Conservation (phyloP, 2,797 vertebrate species). For the Gambelia wislizenii region DNA sequence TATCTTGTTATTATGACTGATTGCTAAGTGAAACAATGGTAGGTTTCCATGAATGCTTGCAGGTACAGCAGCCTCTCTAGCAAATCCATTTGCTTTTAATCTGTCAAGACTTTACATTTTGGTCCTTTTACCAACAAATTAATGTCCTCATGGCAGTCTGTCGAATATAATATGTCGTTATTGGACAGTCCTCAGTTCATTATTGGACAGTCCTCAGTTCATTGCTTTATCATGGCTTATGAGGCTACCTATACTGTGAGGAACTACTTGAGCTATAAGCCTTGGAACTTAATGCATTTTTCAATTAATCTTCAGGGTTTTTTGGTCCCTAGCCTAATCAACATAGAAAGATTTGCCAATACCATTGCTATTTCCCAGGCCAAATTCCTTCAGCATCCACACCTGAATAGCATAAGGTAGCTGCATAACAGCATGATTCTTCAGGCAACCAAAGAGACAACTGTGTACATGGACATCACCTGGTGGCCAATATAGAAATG, state of each 20-base stretch:
- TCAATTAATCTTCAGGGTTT: background rate
- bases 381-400: background rate
- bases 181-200: background rate
- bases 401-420: background rate
- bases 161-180: background rate
- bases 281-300: background rate
- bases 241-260: background rate
- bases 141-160: background rate
- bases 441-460: background rate
- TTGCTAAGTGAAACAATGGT: background rate
- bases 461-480: too few species aligned
- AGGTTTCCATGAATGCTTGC: background rate
- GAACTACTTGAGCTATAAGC: background rate
- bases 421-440: background rate
- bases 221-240: background rate
- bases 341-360: background rate
- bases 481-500: too few species aligned
- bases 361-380: background rate
- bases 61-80: background rate
- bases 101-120: background rate
- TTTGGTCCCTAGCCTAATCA: background rate
- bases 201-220: background rate
- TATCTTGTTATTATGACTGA: background rate
- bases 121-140: background rate
- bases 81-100: background rate